Percentiles rank a stretch among this genome's conserved stretches.
phyloP scores from a whole-genome alignment of 2,113 vertebrate genomes.

The Psittacara wagleri region DNA sequence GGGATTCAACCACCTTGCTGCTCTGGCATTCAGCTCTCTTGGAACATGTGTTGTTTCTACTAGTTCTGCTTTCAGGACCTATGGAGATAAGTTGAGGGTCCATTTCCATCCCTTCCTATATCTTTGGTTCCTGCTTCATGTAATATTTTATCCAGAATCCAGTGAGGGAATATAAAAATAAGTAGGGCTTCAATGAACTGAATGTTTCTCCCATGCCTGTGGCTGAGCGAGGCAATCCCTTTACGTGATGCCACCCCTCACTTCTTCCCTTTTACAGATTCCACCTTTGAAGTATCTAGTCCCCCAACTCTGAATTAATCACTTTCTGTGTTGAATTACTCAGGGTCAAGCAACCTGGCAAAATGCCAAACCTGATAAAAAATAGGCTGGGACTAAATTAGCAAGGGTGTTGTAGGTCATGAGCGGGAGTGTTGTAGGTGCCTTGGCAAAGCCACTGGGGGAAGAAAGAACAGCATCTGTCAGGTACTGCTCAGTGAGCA shows the following conservation, averaged over 20 bases:
- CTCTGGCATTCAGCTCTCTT: accelerated
- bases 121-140: neutral
- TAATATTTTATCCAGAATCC: neutral
- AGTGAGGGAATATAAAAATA: neutral
- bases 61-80: neutral
- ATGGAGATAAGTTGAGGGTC: neutral
- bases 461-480: slow-evolving; percentile 39
- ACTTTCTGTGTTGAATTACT: slow-evolving; percentile 49
- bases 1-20: neutral
- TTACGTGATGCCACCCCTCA: neutral
- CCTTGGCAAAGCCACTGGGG: slow-evolving; percentile 17
- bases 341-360: slow-evolving; percentile 28
- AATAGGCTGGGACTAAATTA: slow-evolving; percentile 51
- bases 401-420: slow-evolving; percentile 52
- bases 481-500: slow-evolving; percentile 36
- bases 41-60: neutral
- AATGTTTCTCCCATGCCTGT: neutral
- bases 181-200: neutral
- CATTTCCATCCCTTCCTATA: neutral
- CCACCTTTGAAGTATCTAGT: slow-evolving; percentile 55
- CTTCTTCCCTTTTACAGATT: slow-evolving; percentile 10
- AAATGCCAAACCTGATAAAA: slow-evolving; percentile 40
- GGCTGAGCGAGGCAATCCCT: neutral
- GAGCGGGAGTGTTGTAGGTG: slow-evolving; percentile 47
- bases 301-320: slow-evolving; percentile 48